A percentile compares a stretch with the other conserved stretches of the same genome.
phyloP scores from a whole-genome alignment of 2,888 invertebrate species.

The Ectobius pallidus region DNA sequence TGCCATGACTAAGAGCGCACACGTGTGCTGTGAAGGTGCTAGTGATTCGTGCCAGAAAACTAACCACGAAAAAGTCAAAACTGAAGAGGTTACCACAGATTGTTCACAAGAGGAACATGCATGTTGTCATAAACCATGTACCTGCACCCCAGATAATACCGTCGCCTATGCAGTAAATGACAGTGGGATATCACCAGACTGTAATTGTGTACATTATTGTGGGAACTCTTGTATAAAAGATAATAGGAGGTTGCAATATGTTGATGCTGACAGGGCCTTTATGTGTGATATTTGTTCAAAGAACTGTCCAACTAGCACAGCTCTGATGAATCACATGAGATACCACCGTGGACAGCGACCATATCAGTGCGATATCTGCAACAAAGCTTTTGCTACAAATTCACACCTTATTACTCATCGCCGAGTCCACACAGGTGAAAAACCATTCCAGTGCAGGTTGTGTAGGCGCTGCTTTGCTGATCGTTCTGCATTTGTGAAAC shows the following conservation, averaged over 20 bases:
- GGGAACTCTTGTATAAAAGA: not conserved
- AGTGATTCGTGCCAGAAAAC: not conserved
- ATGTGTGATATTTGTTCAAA: constrained; percentile 32
- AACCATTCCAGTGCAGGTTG: constrained; percentile 43
- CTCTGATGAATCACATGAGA: constrained; percentile 42
- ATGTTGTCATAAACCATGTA: not conserved
- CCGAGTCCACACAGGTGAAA: constrained; percentile 43
- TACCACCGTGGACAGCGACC: constrained; percentile 42
- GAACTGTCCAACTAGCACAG: constrained; percentile 37
- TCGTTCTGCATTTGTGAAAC: constrained; percentile 45
- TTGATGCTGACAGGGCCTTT: not conserved
- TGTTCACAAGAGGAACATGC: not conserved
- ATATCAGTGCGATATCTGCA: constrained; percentile 44
- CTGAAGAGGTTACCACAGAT: not conserved
- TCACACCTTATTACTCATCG: constrained; percentile 44
- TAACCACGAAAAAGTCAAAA: no score
- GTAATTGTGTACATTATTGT: not conserved
- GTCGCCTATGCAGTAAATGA: not conserved
- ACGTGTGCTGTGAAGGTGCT: not conserved
- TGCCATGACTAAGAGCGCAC: not conserved
- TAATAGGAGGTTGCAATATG: not conserved
- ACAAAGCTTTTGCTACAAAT: constrained; percentile 44
- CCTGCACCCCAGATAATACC: not conserved
- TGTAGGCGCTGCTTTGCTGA: constrained; percentile 44
- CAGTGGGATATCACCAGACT: not conserved